Evolutionary conservation across 2,113 vertebrate species (phyloP).

Genomic region (Tympanuchus pallidicinctus): DNA sequence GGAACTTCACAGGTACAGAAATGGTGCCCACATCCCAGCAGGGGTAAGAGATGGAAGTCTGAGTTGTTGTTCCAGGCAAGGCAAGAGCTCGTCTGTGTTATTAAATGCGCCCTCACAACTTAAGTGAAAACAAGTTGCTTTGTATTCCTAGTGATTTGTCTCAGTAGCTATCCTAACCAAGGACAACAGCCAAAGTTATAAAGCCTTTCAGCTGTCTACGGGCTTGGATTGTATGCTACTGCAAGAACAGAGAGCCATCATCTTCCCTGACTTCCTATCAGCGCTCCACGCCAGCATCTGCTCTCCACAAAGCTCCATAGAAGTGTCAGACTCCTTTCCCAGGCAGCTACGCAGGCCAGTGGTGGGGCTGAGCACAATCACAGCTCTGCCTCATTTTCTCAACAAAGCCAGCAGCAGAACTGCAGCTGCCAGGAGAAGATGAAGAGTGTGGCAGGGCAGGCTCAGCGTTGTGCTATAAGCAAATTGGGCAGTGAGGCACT

Average conservation of each 20-base stretch:
- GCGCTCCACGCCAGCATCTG: not conserved
- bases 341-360: not conserved
- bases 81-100: not conserved
- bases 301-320: not conserved
- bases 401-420: not conserved
- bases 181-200: not conserved
- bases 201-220: not conserved
- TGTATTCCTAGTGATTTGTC: not conserved
- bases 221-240: not conserved
- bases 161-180: not conserved
- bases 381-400: not conserved
- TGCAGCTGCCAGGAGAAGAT: not conserved
- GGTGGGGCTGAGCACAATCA: not conserved
- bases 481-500: not conserved
- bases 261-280: not conserved
- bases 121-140: rapidly evolving
- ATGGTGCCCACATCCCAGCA: not conserved
- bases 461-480: not conserved
- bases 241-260: not conserved
- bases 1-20: not conserved
- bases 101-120: not conserved
- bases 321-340: not conserved
- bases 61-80: not conserved
- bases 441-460: not conserved
- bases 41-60: not conserved